phyloP scores from a whole-genome alignment of 2,888 invertebrate species.

The Cryptus viduatorius region DNA sequence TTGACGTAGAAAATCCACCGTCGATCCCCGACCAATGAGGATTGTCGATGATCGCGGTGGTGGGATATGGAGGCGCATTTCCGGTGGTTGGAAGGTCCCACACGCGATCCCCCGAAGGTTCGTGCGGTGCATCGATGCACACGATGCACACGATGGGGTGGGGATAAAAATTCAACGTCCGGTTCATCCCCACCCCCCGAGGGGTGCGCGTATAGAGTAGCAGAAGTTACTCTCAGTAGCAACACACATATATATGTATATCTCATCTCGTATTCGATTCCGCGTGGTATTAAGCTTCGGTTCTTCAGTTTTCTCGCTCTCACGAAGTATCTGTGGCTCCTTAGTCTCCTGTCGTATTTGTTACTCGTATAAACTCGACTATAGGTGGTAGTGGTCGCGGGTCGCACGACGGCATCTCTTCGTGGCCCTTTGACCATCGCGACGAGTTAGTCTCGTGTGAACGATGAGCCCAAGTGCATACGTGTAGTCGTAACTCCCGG shows the following conservation, averaged over 20 bases:
- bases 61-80: slow-evolving; percentile 71
- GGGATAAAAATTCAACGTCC: slow-evolving; percentile 82
- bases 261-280: slow-evolving; percentile 68
- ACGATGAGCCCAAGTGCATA: slow-evolving; percentile 55
- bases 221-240: slow-evolving; percentile 4
- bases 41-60: slow-evolving; percentile 1
- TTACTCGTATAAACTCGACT: slow-evolving; percentile 21
- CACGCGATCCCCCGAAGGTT: slow-evolving; percentile 47
- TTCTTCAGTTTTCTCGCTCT: slow-evolving; percentile 34
- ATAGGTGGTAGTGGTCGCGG: slow-evolving; percentile 52
- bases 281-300: slow-evolving; percentile 52
- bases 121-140: slow-evolving; percentile 50
- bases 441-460: slow-evolving; percentile 53
- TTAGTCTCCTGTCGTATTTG: slow-evolving; percentile 37
- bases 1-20: background rate
- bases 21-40: background rate
- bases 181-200: slow-evolving; percentile 77
- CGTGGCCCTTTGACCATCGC: slow-evolving; percentile 68
- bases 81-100: slow-evolving; percentile 72
- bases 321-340: slow-evolving; percentile 37
- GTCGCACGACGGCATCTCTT: slow-evolving; percentile 49
- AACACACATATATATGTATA: slow-evolving; percentile 29
- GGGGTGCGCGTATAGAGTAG: slow-evolving; percentile 31
- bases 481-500: background rate
- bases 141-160: slow-evolving; percentile 65